Conservation (phyloP, 92 coral and sea anemone species). For the Epizoanthus ramosus region DNA sequence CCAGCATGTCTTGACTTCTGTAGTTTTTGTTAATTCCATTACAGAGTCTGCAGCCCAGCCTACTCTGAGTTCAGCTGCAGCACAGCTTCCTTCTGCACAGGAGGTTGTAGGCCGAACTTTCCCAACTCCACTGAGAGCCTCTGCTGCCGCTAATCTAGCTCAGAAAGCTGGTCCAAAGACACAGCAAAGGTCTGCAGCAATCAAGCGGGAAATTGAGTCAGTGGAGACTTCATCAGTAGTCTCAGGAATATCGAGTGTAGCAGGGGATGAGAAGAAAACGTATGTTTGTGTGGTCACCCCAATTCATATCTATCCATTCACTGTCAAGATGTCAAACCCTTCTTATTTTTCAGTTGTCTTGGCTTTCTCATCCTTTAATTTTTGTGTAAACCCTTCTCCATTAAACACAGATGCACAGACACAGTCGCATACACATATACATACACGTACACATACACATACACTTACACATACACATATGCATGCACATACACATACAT, state of each 20-base stretch:
- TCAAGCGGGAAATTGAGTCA: slow-evolving; percentile 76
- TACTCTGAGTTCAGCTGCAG: slow-evolving; percentile 47
- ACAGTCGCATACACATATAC: no score
- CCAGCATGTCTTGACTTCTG: background rate
- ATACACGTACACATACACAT: no score
- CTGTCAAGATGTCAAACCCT: background rate
- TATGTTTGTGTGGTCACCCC: background rate
- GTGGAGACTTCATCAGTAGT: slow-evolving; percentile 86
- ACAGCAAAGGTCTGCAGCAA: slow-evolving; percentile 46
- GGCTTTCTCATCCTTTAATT: background rate
- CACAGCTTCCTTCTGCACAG: slow-evolving; percentile 48
- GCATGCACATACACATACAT: no score
- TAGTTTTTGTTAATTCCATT: background rate
- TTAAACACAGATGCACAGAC: no score
- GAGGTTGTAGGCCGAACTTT: slow-evolving; percentile 94
- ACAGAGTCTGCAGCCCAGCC: slow-evolving; percentile 19
- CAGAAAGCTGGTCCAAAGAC: slow-evolving; percentile 70
- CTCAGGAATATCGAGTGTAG: slow-evolving; percentile 94
- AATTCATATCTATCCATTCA: background rate
- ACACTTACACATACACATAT: no score
- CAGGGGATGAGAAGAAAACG: slow-evolving; percentile 70
- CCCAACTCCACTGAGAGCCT: slow-evolving; percentile 94
- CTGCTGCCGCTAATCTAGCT: slow-evolving; percentile 93
- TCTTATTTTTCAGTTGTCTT: background rate
- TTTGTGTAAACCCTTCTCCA: no score